Evolutionary conservation across 1,140 invertebrate genomes (phyloP), one percentile per base, ranked within the genome.

Genomic region (Lepidurus arcticus): DNA sequence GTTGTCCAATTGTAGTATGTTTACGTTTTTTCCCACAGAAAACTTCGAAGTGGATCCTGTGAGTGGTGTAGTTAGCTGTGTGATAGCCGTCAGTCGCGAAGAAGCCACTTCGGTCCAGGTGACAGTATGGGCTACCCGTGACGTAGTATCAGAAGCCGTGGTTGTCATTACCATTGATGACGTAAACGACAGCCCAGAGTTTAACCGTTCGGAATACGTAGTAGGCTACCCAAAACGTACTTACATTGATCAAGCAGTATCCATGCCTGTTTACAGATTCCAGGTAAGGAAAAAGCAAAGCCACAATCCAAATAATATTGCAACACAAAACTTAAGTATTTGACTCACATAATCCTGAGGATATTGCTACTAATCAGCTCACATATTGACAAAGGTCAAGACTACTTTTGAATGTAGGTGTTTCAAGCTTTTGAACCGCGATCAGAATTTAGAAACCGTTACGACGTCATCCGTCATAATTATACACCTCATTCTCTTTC

Each of bases 211-310:
- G 24, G 21, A 34, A 21, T 21, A 53, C 44, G 8, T 76, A 11
- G 26, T 76, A 16, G 76, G 76, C 44, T 76, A 76, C 34, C 76
- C 76, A 26, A 65, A 76, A 21, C 76, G 76, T 21, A 76, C 76
- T 16, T 76, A 76, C 34, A 53, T 76, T 47, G 76, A 76, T 65
- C 76, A 45, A 42, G 16, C 76, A 3, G 76, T 76, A 42, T 65
- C 24, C 45, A 76, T 76, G 76, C 76, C 76, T 16, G 9, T 76
- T 42, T 47, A 47, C 21, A 53, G 44, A 47, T 26, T 53, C 21
- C 45, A 76, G 44, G 76, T 76, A 76, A 76, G 8, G 2, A 34
- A 34, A 34, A 34, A 34, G 34, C 34, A 34, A 34, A 34, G 34
- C 4, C 34, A 34, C 4, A 3, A 34, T 34, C 34, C 34, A 34